phyloP scores from a whole-genome alignment of 1,140 invertebrate species.

The Macrotrachela quadricornifera region DNA sequence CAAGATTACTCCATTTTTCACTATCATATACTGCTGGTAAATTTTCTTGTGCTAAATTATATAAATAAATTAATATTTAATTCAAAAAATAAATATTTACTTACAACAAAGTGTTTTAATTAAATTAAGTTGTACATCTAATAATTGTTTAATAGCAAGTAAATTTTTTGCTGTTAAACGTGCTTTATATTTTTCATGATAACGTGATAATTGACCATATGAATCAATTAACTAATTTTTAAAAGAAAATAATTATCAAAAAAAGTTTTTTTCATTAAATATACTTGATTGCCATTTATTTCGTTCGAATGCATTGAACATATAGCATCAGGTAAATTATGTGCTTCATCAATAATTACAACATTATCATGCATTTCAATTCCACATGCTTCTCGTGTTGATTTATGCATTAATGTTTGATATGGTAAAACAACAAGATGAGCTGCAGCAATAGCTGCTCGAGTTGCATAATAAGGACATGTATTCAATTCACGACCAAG shows the following conservation, averaged over 20 bases:
- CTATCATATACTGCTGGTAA: too few relatives aligned
- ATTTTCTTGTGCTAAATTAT: too few relatives aligned
- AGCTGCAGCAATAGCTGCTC: conserved; percentile 10
- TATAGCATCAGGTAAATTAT: conserved; percentile 77
- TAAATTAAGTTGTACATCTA: background rate
- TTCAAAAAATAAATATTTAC: too few relatives aligned
- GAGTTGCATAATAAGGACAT: conserved; percentile 19
- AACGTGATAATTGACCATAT: background rate
- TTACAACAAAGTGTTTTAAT: background rate
- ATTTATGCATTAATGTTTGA: conserved; percentile 54
- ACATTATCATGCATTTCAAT: conserved; percentile 60
- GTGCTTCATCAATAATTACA: conserved; percentile 85
- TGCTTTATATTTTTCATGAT: background rate
- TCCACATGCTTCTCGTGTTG: conserved; percentile 57
- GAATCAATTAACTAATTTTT: background rate
- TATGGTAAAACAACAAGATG: conserved; percentile 31
- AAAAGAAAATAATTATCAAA: background rate
- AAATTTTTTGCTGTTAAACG: background rate
- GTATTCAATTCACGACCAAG: conserved; percentile 11
- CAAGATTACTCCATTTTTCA: too few relatives aligned
- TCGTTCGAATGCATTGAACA: conserved; percentile 20
- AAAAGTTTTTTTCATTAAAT: background rate
- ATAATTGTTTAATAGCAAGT: background rate
- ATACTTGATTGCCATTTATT: too few relatives aligned
- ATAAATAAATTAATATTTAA: too few relatives aligned